Conservation (phyloP, 2,113 vertebrate genomes). For the Gila orcuttii region DNA sequence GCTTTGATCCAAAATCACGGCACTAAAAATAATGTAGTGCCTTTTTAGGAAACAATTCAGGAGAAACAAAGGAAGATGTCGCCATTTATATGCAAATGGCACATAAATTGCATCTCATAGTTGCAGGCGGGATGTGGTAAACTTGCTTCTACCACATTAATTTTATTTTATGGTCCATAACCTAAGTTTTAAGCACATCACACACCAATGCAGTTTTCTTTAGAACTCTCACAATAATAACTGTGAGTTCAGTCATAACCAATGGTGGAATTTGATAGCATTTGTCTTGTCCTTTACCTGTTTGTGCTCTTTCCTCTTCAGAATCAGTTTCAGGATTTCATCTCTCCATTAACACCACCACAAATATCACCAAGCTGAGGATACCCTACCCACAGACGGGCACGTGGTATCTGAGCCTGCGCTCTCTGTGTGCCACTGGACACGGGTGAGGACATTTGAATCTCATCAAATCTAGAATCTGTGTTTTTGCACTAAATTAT, state of each 20-base stretch:
- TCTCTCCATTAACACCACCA: slow-evolving; percentile 82
- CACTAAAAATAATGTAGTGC: slow-evolving; percentile 8
- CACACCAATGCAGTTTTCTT: neutral
- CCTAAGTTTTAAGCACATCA: neutral
- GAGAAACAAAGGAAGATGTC: neutral
- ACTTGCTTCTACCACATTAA: neutral
- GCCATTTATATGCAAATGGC: slow-evolving; percentile 1
- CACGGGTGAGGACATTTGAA: slow-evolving; percentile 79
- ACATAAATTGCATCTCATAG: neutral
- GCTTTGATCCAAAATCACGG: slow-evolving; percentile 17
- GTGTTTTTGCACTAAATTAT: neutral
- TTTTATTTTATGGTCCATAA: slow-evolving; percentile 6
- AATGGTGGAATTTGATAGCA: neutral
- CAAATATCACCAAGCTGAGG: slow-evolving; percentile 86
- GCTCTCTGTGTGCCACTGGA: slow-evolving; percentile 84
- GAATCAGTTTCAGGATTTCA: slow-evolving; percentile 86
- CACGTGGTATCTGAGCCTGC: slow-evolving; percentile 95
- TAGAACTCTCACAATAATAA: neutral
- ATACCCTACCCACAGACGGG: slow-evolving; percentile 96
- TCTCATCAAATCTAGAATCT: neutral
- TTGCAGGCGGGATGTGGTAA: slow-evolving; percentile 14
- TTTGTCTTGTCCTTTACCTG: neutral
- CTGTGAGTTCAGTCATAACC: neutral
- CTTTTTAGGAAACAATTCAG: slow-evolving; percentile 4
- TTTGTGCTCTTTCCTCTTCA: slow-evolving; percentile 59